Evolutionary conservation across 2,888 invertebrate species (phyloP), one percentile per base, ranked within the genome.

Genomic region (Pasiphila rectangulata): DNA sequence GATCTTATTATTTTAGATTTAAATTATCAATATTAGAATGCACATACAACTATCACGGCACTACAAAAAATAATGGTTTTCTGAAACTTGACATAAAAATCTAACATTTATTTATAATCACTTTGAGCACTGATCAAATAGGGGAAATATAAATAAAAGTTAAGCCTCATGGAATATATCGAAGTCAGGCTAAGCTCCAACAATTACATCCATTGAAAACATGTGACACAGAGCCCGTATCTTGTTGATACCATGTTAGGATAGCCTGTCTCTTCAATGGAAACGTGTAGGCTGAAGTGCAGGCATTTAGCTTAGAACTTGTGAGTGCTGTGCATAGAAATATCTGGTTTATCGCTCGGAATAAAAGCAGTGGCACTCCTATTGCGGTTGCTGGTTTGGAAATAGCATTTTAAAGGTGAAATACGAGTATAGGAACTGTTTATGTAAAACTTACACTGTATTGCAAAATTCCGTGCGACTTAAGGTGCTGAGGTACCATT

Each of bases 171-270:
- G 27, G 16, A 20, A 25, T 32, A 40, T 20, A 32, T 12, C 12
- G 12, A 21, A 42, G 9, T 29, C 23, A 13, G 17, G 10, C 32
- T 9, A 6, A 5, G 23, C n/a, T 16, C 25, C 10, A 43, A 48
- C 47, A 43, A 48, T 43, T 38, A 48, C 32, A 40, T 49, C 45
- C 49, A 45, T 45, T 40, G 40, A 21, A 36, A 41, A 45, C 45
- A 41, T 44, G 15, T 48, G 48, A 39, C 48, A 39, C 34, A 21
- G 10, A 16, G 13, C 13, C 15, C 17, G 20, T 35, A 35, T 40
- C 44, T 44, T 25, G 43, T 39, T 39, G 43, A 40, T 44, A 41
- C 49, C 49, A 45, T 50, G 40, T 50, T 40, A 12, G 49, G 49
- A 45, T 30, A 36, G 27, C 38, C 34, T 49, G 25, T 44, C 49